Evolutionary conservation across 2,888 invertebrate genomes (phyloP), one percentile per base, ranked within the genome.

Genomic region (Caenorhabditis sp.): DNA sequence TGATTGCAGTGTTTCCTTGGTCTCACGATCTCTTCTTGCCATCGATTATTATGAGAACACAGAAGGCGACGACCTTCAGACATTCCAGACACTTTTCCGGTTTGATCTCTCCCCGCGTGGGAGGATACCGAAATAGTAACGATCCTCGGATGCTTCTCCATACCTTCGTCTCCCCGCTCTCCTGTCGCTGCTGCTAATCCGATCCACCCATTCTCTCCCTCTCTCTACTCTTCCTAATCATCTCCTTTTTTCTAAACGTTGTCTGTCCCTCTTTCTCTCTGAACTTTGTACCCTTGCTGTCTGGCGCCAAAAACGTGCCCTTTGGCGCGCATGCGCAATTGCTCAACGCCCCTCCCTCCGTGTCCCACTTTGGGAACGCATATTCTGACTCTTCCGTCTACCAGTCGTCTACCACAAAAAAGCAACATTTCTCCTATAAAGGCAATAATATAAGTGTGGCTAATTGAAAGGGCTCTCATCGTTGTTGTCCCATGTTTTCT

Each of bases 401-500:
- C n/a, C n/a, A n/a, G n/a, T n/a, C n/a, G n/a, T n/a, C n/a, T n/a
- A n/a, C n/a, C n/a, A n/a, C n/a, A n/a, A n/a, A n/a, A n/a, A n/a
- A n/a, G n/a, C n/a, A n/a, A n/a, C n/a, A n/a, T n/a, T n/a, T n/a
- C n/a, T n/a, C n/a, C n/a, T n/a, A 39, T 4, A 39, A 39, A 32
- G 7, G 20, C 20, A 45, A 45, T 9, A 45, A 9, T 20, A 24
- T 20, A 20, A 30, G 30, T 30, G 30, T 6, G 6, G 52, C 52
- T 32, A 30, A 35, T 30, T 4, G 32, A 17, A 1, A 17, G 3
- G 13, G 7, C 4, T 17, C 17, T 17, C 11, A 17, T n/a, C 45
- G 32, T 56, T 66, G 56, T 63, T 63, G 52, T 63, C 62, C 20
- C 27, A 58, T 66, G 66, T 66, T 56, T 66, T 66, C 41, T 66